Evolutionary conservation across 2,797 vertebrate genomes (phyloP).

Genomic region (Myiotriccus ornatus): DNA sequence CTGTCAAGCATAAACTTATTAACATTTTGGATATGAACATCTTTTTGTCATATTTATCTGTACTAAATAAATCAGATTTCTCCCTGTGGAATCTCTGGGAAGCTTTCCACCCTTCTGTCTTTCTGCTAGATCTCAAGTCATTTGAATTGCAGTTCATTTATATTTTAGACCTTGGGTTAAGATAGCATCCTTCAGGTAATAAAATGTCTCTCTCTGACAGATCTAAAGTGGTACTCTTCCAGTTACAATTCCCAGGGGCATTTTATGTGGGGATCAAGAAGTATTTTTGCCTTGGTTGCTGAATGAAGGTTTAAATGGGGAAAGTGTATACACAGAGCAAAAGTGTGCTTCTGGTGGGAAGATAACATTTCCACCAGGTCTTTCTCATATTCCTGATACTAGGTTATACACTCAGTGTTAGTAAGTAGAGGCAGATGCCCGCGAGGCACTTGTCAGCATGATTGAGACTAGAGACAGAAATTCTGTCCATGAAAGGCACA

Average conservation of each 20-base stretch:
- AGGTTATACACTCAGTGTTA: neutral
- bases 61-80: slow-evolving; percentile 55
- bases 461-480: neutral
- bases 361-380: neutral
- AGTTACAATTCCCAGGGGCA: neutral
- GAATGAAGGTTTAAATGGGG: neutral
- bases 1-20: slow-evolving; percentile 49
- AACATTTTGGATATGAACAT: slow-evolving; percentile 42
- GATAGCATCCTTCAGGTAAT: slow-evolving; percentile 35
- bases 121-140: slow-evolving; percentile 14
- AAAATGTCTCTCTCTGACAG: slow-evolving; percentile 16
- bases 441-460: neutral
- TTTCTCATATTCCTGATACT: neutral
- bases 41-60: slow-evolving; percentile 64
- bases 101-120: slow-evolving; percentile 26
- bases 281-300: neutral
- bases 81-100: neutral
- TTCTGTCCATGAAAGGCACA: neutral
- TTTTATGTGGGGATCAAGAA: neutral
- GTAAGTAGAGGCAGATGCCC: neutral
- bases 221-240: neutral
- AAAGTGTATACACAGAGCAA: neutral
- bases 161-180: slow-evolving; percentile 37
- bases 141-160: slow-evolving; percentile 47
- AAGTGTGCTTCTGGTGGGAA: neutral